Evolutionary conservation across 64 coral and sea anemone species (phyloP), one percentile per base, ranked within the genome.

Genomic region (Cladopsammia gracilis): DNA sequence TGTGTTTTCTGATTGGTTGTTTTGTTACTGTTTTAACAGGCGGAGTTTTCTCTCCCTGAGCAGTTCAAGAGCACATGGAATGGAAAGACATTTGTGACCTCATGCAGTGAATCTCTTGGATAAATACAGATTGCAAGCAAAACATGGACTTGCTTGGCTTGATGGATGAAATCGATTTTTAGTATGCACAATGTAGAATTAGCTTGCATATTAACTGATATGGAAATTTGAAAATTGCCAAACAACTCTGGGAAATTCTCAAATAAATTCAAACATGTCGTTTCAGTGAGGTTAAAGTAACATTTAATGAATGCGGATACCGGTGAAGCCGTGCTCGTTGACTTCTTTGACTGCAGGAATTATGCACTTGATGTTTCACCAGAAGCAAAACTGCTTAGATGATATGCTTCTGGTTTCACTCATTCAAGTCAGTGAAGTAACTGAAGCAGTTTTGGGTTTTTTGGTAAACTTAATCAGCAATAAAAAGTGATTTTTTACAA

Each of bases 31-130:
- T 86, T 25, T 7, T 25, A 90, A 4, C 74, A 99, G 98, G 76
- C 54, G 62, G 98, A 99, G 72, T 83, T 83, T 65, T 69, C 91
- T 4, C 84, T 99, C 10, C 98, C 98, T 24, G 98, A 99, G 52
- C 98, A 99, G 85, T 99, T 88, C 94, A 99, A 96, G 58, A 94
- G 94, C 42, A 67, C 42, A 60, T 99, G 98, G 98, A 89, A 99
- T 73, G 98, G 98, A 52, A 94, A 85, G 51, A 85, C 86, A 42
- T 84, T 98, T 65, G 94, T 95, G 13, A 98, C 97, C 16, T 45
- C 58, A 2, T 25, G 61, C 61, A 84, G 80, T 50, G 80, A 84
- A 67, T 84, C 80, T 67, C 80, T 84, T 67, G 80, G 80, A 50
- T 84, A 50, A 84, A 19, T 67, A 13, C 15, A 50, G 80, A n/a